Evolutionary conservation across 2,797 vertebrate species (phyloP).

Genomic region (Distichodus sexfasciatus): DNA sequence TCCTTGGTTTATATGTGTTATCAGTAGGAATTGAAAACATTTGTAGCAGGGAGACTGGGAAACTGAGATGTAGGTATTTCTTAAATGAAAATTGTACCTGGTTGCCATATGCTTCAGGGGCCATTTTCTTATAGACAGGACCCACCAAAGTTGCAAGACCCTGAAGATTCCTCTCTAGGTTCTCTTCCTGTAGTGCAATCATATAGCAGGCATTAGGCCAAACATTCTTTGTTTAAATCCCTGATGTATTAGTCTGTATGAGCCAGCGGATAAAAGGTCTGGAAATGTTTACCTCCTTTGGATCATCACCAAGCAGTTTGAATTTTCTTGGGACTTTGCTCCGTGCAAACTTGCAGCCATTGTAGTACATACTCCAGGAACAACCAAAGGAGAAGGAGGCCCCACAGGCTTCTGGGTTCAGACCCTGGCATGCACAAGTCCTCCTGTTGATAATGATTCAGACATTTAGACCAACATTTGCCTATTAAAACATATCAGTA

Average conservation of each 20-base stretch:
- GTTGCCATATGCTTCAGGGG: conserved; percentile 94
- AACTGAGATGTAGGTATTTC: too few relatives aligned
- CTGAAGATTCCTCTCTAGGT: conserved; percentile 87
- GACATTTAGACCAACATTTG: too few relatives aligned
- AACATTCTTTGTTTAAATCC: not conserved
- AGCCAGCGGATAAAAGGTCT: not conserved
- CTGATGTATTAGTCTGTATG: not conserved
- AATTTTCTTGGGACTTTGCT: conserved; percentile 99
- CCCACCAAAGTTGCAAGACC: conserved; percentile 87
- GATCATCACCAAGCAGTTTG: conserved; percentile 91
- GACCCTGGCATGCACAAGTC: conserved; percentile 96
- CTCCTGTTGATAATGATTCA: conserved; percentile 71
- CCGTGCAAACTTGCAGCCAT: conserved; percentile 98
- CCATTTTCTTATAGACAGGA: conserved; percentile 91
- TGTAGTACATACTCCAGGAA: conserved; percentile 99
- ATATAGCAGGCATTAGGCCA: not conserved
- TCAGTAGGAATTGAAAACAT: not conserved
- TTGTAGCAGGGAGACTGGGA: too few relatives aligned
- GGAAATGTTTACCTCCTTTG: conserved; percentile 83
- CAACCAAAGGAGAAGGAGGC: conserved; percentile 99
- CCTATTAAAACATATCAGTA: too few relatives aligned
- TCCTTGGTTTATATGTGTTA: too few relatives aligned
- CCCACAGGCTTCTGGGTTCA: conserved; percentile 88
- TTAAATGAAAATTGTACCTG: conserved; percentile 78
- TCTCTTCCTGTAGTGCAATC: conserved; percentile 84